Conservation (phyloP, 2,888 invertebrate genomes). For the Perithous albicinctus region DNA sequence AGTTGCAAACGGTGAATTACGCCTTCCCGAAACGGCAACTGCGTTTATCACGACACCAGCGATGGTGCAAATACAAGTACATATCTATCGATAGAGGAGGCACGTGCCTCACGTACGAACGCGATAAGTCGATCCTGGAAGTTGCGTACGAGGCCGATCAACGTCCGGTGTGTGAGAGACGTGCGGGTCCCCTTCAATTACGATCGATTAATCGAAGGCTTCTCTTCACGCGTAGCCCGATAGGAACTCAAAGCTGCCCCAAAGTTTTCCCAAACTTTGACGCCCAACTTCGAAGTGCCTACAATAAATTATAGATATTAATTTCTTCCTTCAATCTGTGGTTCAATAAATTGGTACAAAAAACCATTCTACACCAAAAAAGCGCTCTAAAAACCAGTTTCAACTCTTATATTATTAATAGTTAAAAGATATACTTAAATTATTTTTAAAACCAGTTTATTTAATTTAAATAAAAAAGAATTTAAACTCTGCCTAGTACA, state of each 20-base stretch:
- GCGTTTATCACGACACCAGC: not conserved
- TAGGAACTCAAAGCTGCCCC: not conserved
- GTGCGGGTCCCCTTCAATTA: conserved; percentile 53
- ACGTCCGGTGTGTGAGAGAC: conserved; percentile 38
- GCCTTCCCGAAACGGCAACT: conserved; percentile 27
- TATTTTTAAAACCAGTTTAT: too few species aligned
- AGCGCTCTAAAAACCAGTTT: too few species aligned
- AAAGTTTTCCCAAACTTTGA: not conserved
- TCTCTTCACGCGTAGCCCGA: not conserved
- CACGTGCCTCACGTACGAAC: conserved; percentile 50
- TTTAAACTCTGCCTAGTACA: too few species aligned
- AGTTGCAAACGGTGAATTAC: conserved; percentile 31
- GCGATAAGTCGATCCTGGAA: conserved; percentile 49
- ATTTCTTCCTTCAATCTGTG: not conserved
- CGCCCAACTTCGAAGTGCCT: too few species aligned
- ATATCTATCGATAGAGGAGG: not conserved
- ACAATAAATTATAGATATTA: too few species aligned
- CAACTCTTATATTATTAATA: too few species aligned
- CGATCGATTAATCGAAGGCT: conserved; percentile 62
- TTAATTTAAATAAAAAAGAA: too few species aligned
- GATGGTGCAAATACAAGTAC: not conserved
- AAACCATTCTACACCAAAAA: too few species aligned
- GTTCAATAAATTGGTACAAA: too few species aligned
- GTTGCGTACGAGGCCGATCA: conserved; percentile 52
- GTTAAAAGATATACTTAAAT: too few species aligned